Base-by-base conservation (phyloP, 2,888 invertebrate species). In the Mesochorus sp. region DNA sequence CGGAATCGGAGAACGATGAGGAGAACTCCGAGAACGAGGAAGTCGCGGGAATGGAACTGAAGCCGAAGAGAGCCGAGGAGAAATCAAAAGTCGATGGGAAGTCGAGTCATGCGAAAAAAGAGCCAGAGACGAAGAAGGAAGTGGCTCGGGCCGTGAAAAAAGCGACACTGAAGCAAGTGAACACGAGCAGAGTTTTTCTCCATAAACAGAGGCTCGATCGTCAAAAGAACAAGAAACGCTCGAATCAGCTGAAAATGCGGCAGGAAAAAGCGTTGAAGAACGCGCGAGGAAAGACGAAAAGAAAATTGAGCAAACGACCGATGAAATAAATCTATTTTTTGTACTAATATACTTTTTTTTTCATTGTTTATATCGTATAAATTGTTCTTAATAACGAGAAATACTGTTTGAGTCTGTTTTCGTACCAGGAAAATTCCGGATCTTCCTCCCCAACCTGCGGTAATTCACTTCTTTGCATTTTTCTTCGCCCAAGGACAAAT, bases 101-200 rank as follows among this genome's bases (percentile, higher is more conserved):
- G 47, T 26, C 75, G 6, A 37, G 37, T 0, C 83, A 80, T 87
- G 88, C 81, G 85, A 86, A 84, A 84, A 87, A 51, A 82, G 87
- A 84, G 85, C 81, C 82, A 6, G 67, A 91, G 61, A 92, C 93
- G 1, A 94, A 95, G 87, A 95, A 95, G 88, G 95, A 95, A 84
- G 90, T 96, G 0, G 95, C 95, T 85, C 94, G 92, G 83, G 91
- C 94, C 78, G 92, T 96, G 5, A 95, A 95, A 85, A 94, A 94
- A 80, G 94, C 95, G 88, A 95, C 96, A 0, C 92, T 95, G 0
- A 95, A 95, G 84, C 94, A 94, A 87, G 92, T 96, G 12, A 94
- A 95, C 86, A 95, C 95, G 82, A 96, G 95, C 86, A 96, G 95
- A 92, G 93, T 94, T 0, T 96, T 95, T 85, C 94, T 95, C 91